phyloP scores from a whole-genome alignment of 2,888 invertebrate genomes.

The Pelosia muscerda region DNA sequence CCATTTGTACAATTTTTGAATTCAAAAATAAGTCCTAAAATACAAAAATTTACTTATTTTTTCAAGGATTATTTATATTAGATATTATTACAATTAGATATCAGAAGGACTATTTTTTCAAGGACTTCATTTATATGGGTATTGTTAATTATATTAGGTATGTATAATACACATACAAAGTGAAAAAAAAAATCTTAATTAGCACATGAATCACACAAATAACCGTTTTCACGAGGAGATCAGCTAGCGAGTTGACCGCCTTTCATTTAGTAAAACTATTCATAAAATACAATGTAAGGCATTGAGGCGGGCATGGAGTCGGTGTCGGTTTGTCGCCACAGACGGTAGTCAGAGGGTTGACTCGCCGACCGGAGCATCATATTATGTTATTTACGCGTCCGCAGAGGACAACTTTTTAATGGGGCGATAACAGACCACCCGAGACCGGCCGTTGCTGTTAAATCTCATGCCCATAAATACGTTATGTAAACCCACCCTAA shows the following conservation, averaged over 20 bases:
- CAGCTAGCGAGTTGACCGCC: background rate
- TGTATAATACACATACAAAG: no score
- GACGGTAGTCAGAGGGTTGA: constrained; percentile 31
- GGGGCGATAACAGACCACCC: constrained; percentile 85
- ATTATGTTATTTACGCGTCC: constrained; percentile 82
- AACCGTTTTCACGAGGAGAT: background rate
- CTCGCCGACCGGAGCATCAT: constrained; percentile 64
- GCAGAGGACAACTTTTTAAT: constrained; percentile 85
- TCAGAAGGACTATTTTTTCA: no score
- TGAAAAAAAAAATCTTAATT: no score
- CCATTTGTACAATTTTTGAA: no score
- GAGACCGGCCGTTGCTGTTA: constrained; percentile 80
- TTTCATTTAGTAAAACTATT: background rate
- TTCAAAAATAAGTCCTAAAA: no score
- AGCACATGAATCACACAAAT: background rate
- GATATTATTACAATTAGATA: no score
- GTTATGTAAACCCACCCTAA: constrained; percentile 86
- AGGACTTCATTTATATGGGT: no score
- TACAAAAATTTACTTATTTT: no score
- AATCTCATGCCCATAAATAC: constrained; percentile 86
- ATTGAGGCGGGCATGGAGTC: constrained; percentile 12
- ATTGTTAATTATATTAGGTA: no score
- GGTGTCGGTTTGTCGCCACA: constrained; percentile 18
- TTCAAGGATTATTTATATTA: no score
- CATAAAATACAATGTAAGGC: background rate